Percentiles rank a stretch among this genome's conserved stretches.
Conservation (phyloP, 2,888 invertebrate genomes). For the Helicoverpa assulta region DNA sequence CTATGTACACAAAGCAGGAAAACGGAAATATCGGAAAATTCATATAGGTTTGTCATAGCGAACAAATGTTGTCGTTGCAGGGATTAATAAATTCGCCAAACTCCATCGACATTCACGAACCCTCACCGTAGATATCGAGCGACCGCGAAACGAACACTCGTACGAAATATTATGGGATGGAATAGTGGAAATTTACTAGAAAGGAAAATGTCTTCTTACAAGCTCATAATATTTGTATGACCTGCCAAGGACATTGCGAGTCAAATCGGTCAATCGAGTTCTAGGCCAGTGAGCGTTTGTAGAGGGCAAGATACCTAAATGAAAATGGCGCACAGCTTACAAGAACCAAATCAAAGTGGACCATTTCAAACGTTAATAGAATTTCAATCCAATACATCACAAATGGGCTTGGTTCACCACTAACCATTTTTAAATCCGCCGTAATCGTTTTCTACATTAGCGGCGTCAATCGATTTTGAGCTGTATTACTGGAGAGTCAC, state of each 20-base stretch:
- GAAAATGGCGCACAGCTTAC: constrained; percentile 32
- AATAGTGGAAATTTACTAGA: too few species aligned
- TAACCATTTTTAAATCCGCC: constrained; percentile 64
- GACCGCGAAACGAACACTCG: constrained; percentile 24
- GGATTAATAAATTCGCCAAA: constrained; percentile 42
- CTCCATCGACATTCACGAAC: constrained; percentile 21
- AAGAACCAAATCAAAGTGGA: constrained; percentile 41
- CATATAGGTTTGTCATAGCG: constrained; percentile 13
- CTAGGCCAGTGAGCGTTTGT: constrained; percentile 19
- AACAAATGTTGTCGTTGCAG: constrained; percentile 27
- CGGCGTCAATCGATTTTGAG: constrained; percentile 50
- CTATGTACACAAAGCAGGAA: constrained; percentile 26
- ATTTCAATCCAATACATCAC: constrained; percentile 62
- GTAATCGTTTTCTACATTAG: constrained; percentile 61
- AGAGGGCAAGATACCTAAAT: constrained; percentile 32
- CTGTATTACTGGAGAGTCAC: constrained; percentile 58
- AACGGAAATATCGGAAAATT: constrained; percentile 10
- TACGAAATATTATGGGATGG: constrained; percentile 34
- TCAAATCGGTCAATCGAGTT: constrained; percentile 23
- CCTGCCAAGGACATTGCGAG: constrained; percentile 10
- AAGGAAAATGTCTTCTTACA: neutral
- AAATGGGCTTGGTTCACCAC: constrained; percentile 60
- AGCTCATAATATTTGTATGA: constrained; percentile 1
- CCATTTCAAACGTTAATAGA: constrained; percentile 52
- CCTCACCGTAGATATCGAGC: constrained; percentile 28